Evolutionary conservation across 1,140 invertebrate genomes (phyloP).

Genomic region (Samia ricini): DNA sequence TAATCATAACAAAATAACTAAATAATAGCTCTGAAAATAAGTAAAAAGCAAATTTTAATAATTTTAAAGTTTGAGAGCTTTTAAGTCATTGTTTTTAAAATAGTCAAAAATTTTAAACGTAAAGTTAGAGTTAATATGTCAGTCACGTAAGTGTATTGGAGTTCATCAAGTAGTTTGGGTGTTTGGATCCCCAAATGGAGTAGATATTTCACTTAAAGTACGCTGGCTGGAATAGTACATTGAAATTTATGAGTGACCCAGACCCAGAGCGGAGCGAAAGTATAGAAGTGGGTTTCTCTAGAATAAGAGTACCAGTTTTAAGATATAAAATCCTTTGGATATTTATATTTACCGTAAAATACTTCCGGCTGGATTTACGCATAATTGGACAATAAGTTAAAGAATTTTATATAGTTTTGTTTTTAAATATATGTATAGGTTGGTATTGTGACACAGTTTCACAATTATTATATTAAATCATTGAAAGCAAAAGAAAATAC

Average conservation of each 20-base stretch:
- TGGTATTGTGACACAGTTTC: too few species aligned
- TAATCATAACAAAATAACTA: too few species aligned
- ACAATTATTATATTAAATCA: too few species aligned
- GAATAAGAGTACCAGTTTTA: slow-evolving; percentile 32
- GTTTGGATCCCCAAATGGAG: slow-evolving; percentile 50
- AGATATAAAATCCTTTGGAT: slow-evolving; percentile 42
- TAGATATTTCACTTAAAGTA: slow-evolving; percentile 57
- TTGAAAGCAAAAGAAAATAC: too few species aligned
- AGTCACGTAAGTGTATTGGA: slow-evolving; percentile 38
- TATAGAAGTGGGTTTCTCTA: slow-evolving; percentile 36
- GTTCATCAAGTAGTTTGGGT: slow-evolving; percentile 50
- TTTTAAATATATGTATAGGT: too few species aligned
- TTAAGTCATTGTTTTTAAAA: not conserved
- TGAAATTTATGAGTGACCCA: slow-evolving; percentile 54
- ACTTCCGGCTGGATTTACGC: too few species aligned
- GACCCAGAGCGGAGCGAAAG: slow-evolving; percentile 41
- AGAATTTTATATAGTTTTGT: too few species aligned
- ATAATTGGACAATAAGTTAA: too few species aligned
- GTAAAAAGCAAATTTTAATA: too few species aligned
- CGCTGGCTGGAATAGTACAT: slow-evolving; percentile 50
- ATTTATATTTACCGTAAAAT: too few species aligned
- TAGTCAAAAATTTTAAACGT: not conserved
- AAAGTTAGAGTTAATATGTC: slow-evolving; percentile 13
- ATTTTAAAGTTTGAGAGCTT: too few species aligned
- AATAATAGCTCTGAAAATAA: too few species aligned